Conservation (phyloP, 2,888 invertebrate species). For the Pseudanteris insignis region DNA sequence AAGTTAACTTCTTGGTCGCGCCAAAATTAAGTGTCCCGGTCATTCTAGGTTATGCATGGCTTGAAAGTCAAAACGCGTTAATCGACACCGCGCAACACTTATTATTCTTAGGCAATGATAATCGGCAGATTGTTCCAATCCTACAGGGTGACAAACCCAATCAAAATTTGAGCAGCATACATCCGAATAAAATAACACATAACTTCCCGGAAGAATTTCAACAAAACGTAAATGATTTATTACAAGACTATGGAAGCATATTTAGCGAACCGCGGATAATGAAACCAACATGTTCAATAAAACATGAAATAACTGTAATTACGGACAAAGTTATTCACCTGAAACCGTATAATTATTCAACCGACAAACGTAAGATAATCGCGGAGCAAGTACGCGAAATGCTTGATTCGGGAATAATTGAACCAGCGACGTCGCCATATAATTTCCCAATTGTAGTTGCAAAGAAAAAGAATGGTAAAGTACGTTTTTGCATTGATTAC, state of each 20-base stretch:
- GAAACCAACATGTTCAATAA: neutral
- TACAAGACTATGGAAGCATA: neutral
- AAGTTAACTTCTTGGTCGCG: neutral
- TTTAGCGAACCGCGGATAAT: neutral
- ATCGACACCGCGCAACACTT: conserved; percentile 1
- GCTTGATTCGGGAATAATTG: conserved; percentile 40
- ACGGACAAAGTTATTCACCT: neutral
- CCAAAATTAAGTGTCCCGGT: neutral
- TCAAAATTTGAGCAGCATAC: neutral
- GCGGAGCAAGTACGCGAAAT: conserved; percentile 36
- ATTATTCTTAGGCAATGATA: neutral
- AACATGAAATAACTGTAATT: neutral
- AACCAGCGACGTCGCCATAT: conserved; percentile 34
- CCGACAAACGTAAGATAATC: neutral
- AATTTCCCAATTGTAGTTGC: conserved; percentile 40
- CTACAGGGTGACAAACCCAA: neutral
- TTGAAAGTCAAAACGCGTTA: conserved; percentile 2
- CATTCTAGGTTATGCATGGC: conserved; percentile 7
- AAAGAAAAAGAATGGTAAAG: conserved; percentile 21
- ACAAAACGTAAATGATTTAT: neutral
- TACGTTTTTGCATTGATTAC: conserved; percentile 17
- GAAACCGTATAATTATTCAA: neutral
- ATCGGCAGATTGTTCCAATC: neutral
- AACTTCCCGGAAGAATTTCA: neutral
- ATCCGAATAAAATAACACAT: neutral